These are phyloP conservation scores for Babylonia areolata DNA, from an alignment of 1,140 invertebrate species.

Conservation along the genomic window DNA sequence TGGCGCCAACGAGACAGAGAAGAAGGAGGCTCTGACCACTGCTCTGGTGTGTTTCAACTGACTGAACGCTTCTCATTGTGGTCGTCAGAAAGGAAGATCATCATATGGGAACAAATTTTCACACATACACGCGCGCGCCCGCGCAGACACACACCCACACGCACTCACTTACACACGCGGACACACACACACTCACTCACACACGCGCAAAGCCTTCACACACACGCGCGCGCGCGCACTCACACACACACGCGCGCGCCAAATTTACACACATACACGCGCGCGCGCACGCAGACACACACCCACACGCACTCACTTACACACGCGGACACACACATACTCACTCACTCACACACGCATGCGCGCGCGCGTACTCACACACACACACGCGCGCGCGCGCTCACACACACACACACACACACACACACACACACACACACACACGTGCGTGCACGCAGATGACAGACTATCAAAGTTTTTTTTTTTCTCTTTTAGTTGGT, in stretches of 20 bases:
- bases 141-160: not conserved
- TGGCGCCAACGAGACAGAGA: slow-evolving; percentile 80
- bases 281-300: not conserved
- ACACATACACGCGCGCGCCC: not conserved
- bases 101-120: not conserved
- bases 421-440: not conserved
- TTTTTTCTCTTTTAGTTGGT: too few species aligned
- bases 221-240: not conserved
- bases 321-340: not conserved
- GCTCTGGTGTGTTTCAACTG: not conserved
- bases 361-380: not conserved
- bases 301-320: not conserved
- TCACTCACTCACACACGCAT: not conserved
- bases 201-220: too few species aligned
- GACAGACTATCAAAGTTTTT: too few species aligned
- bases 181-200: not conserved
- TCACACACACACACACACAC: not conserved
- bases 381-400: not conserved
- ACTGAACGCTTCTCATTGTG: too few species aligned
- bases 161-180: not conserved
- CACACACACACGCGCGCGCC: not conserved
- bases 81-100: too few species aligned
- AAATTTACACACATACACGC: not conserved
- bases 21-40: slow-evolving; percentile 77
- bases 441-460: not conserved